phyloP scores from a whole-genome alignment of 2,888 invertebrate genomes.

The Endotricha flammealis region DNA sequence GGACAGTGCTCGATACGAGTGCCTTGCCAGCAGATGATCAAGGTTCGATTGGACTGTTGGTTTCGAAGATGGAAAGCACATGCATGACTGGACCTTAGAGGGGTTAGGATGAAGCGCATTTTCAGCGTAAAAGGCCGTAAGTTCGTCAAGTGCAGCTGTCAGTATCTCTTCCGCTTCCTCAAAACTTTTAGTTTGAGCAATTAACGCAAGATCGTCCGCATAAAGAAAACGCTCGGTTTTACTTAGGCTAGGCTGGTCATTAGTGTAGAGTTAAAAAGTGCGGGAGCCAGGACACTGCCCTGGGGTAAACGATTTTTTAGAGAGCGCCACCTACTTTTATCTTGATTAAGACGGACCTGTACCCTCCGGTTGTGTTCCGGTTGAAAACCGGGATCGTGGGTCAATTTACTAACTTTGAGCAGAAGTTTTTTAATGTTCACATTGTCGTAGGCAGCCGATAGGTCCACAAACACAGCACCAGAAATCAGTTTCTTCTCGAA shows the following conservation, averaged over 20 bases:
- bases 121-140: not conserved
- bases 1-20: too few relatives aligned
- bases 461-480: constrained; percentile 1
- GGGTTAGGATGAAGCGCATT: not conserved
- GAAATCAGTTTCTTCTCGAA: constrained; percentile 1
- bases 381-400: not conserved
- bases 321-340: not conserved
- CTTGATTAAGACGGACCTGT: not conserved
- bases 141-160: not conserved
- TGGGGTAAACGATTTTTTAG: not conserved
- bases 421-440: constrained; percentile 6
- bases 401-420: not conserved
- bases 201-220: too few relatives aligned
- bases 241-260: not conserved
- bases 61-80: not conserved
- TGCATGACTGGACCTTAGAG: not conserved
- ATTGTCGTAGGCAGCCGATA: constrained; percentile 10
- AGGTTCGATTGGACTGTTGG: too few relatives aligned
- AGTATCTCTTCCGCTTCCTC: not conserved
- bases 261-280: not conserved
- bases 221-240: too few relatives aligned
- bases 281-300: not conserved
- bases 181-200: not conserved
- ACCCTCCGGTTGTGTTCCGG: not conserved
- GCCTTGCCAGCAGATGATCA: too few relatives aligned